Conservation (phyloP, 2,113 vertebrate species). For the Hucho hucho region DNA sequence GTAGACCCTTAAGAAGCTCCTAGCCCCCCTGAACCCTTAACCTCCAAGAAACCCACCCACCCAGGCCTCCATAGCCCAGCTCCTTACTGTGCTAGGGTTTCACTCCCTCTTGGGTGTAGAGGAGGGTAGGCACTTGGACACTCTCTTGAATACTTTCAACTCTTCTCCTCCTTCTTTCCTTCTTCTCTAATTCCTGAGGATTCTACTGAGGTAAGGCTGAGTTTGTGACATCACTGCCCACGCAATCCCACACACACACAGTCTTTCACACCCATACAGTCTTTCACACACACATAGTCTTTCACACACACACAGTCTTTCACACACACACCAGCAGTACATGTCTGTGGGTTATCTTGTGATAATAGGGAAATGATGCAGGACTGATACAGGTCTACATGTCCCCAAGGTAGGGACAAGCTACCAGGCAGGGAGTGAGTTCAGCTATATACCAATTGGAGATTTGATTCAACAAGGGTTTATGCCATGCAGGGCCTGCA, state of each 20-base stretch:
- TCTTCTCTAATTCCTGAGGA: conserved; percentile 40
- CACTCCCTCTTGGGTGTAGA: conserved; percentile 62
- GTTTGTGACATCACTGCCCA: background rate
- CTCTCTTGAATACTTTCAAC: conserved; percentile 38
- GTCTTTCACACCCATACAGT: background rate
- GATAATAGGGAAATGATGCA: background rate
- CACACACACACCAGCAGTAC: conserved; percentile 19
- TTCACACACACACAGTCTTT: background rate
- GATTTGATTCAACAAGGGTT: too few relatives aligned
- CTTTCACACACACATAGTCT: background rate
- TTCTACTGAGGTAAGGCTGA: conserved; percentile 63
- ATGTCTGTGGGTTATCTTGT: conserved; percentile 33
- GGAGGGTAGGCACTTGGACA: conserved; percentile 49
- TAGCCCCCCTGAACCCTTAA: too few relatives aligned
- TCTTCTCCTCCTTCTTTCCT: conserved; percentile 30
- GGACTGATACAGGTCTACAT: background rate
- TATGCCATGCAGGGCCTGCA: too few relatives aligned
- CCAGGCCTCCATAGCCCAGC: conserved; percentile 37
- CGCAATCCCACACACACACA: background rate
- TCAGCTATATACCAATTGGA: too few relatives aligned
- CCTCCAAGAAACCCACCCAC: too few relatives aligned
- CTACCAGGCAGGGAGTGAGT: too few relatives aligned
- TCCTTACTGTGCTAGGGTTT: conserved; percentile 58
- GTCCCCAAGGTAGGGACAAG: too few relatives aligned
- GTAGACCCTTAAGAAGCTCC: too few relatives aligned